These are phyloP conservation scores for Acholoe squamosa DNA, from an alignment of 2,888 invertebrate genomes.

Conservation along the genomic window DNA sequence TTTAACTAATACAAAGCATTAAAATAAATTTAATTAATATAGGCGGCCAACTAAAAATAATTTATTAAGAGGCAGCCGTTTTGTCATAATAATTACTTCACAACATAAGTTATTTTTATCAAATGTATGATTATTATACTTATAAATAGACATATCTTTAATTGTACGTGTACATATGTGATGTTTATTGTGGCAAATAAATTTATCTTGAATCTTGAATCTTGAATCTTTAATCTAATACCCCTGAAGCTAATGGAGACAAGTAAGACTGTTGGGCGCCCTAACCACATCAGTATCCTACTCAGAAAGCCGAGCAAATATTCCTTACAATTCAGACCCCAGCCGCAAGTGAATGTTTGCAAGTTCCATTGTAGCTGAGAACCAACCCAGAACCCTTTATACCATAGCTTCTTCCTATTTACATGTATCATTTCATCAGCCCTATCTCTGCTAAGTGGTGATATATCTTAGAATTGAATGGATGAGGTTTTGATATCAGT, in stretches of 20 bases:
- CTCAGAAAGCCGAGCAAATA: neutral
- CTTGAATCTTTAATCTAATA: slow-evolving; percentile 30
- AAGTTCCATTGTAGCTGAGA: neutral
- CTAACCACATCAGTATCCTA: slow-evolving; percentile 10
- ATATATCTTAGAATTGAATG: neutral
- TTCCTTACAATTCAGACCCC: neutral
- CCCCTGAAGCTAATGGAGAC: slow-evolving; percentile 33
- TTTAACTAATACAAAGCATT: too few relatives aligned
- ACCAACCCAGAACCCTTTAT: neutral
- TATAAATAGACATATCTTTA: too few relatives aligned
- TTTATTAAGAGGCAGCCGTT: too few relatives aligned
- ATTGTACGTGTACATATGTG: too few relatives aligned
- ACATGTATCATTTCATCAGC: neutral
- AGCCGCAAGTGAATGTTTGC: slow-evolving; percentile 16
- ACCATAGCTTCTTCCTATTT: too few relatives aligned
- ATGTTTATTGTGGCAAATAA: too few relatives aligned
- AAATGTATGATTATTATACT: too few relatives aligned
- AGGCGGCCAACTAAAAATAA: too few relatives aligned
- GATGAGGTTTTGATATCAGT: neutral
- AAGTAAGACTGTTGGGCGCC: slow-evolving; percentile 15
- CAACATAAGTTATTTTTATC: too few relatives aligned
- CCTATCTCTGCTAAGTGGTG: neutral
- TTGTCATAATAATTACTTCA: too few relatives aligned
- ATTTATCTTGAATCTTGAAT: too few relatives aligned
- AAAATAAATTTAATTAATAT: too few relatives aligned